Evolutionary conservation across 1,140 invertebrate genomes (phyloP).

Genomic region (Mylabris phalerata): DNA sequence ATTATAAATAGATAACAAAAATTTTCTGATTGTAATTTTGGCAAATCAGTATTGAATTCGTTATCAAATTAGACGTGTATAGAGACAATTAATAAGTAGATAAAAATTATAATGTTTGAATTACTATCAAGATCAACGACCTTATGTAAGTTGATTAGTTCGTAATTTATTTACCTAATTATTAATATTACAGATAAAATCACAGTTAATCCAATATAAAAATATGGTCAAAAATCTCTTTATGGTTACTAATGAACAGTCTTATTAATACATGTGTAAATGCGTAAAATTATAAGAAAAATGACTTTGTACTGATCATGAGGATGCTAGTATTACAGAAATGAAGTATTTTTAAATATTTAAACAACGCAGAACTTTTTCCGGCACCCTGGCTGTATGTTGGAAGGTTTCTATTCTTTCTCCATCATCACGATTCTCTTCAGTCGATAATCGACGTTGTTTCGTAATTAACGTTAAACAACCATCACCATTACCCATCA

Average conservation of each 20-base stretch:
- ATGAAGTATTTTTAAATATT: constrained; percentile 51
- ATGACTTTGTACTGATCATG: neutral
- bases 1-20: no score
- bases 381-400: constrained; percentile 59
- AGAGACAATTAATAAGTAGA: no score
- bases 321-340: neutral
- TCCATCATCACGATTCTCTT: constrained; percentile 37
- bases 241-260: neutral
- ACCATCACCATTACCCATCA: constrained; percentile 51
- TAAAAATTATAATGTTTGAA: no score
- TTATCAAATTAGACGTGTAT: no score
- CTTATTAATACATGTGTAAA: neutral
- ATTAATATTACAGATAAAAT: constrained; percentile 9
- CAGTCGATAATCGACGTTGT: constrained; percentile 34
- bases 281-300: neutral
- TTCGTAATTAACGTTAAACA: constrained; percentile 38
- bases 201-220: constrained; percentile 12
- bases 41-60: no score
- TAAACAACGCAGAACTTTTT: constrained; percentile 67
- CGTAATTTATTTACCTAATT: neutral
- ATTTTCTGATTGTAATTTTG: no score
- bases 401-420: constrained; percentile 52
- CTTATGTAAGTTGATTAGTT: no score
- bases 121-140: no score
- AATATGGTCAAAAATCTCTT: neutral